Conservation (phyloP, 2,888 invertebrate genomes). For the Cremastinae sp. region DNA sequence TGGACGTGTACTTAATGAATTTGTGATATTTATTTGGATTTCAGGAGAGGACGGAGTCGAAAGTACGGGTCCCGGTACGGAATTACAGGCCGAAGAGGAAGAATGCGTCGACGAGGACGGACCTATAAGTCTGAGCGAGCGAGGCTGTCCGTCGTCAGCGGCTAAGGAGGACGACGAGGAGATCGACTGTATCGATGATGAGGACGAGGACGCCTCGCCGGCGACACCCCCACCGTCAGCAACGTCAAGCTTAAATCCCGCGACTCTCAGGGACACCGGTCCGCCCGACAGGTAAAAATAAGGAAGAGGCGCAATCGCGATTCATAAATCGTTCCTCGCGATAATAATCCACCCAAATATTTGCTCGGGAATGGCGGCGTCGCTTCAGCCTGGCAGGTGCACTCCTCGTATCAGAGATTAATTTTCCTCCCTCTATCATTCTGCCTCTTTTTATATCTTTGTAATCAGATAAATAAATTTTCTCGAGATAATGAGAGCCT, state of each 20-base stretch:
- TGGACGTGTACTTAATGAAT: too few relatives aligned
- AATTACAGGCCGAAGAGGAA: constrained; percentile 83
- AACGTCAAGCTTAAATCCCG: constrained; percentile 75
- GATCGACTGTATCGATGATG: constrained; percentile 80
- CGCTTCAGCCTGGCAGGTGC: constrained; percentile 36
- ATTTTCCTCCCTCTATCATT: constrained; percentile 22
- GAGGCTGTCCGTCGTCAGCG: constrained; percentile 80
- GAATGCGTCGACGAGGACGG: constrained; percentile 84
- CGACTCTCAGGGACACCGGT: constrained; percentile 76
- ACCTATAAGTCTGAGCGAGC: constrained; percentile 81
- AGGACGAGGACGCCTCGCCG: constrained; percentile 76
- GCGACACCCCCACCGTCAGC: constrained; percentile 73
- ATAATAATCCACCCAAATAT: constrained; percentile 30
- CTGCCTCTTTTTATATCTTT: background rate
- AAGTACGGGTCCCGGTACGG: constrained; percentile 78
- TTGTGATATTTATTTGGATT: constrained; percentile 71
- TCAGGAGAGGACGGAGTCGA: constrained; percentile 83
- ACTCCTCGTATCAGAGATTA: constrained; percentile 37
- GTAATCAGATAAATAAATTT: constrained; percentile 36
- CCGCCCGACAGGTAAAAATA: constrained; percentile 73
- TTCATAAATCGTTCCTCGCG: constrained; percentile 10
- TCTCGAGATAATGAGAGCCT: constrained; percentile 17
- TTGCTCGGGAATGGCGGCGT: background rate
- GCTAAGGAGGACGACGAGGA: constrained; percentile 81
- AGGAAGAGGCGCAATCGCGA: background rate